Evolutionary conservation across 1,140 invertebrate species (phyloP), one percentile per base, ranked within the genome.

Genomic region (Bombus pascuorum): DNA sequence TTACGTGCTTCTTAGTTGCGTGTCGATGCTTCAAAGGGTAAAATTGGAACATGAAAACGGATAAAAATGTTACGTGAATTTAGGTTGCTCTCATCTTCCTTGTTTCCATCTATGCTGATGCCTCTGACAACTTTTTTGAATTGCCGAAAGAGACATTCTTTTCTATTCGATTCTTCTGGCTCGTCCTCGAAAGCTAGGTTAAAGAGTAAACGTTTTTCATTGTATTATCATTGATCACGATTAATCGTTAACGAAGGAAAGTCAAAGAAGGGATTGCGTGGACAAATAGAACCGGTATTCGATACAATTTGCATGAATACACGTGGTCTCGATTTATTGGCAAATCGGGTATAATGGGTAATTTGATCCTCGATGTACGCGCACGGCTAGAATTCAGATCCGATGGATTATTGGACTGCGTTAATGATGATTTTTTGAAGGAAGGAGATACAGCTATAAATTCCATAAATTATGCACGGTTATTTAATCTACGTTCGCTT

Each of bases 301-400:
- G 42, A n/a, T 32, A 57, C 66, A 81, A 81, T 81, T 81, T 81
- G 70, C 78, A 22, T 3, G 78, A 44, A 66, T 39, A 72, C 62
- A 37, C 59, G 70, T 72, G 68, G 47, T 59, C 70, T 53, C 70
- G 65, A 89, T 84, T 91, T 79, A 91, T 91, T 89, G 89, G 80
- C 82, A 86, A 84, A 81, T 84, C 90, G 78, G 83, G 39, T 89
- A 91, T 93, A 93, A 93, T 92, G 71, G 92, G 93, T 93, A 93
- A 93, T 93, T 92, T 93, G 92, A 93, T 93, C 93, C 86, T 76
- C 78, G 74, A 82, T 74, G 82, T 89, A 77, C 77, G 71, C 80
- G 53, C 47, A 53, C 66, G 13, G 81, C 47, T 85, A 76, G 47
- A 80, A 86, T 77, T 71, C 76, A 25, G 71, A 88, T 86, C 73